Conservation (phyloP, 2,113 vertebrate genomes). For the Ctenodactylus gundi region DNA sequence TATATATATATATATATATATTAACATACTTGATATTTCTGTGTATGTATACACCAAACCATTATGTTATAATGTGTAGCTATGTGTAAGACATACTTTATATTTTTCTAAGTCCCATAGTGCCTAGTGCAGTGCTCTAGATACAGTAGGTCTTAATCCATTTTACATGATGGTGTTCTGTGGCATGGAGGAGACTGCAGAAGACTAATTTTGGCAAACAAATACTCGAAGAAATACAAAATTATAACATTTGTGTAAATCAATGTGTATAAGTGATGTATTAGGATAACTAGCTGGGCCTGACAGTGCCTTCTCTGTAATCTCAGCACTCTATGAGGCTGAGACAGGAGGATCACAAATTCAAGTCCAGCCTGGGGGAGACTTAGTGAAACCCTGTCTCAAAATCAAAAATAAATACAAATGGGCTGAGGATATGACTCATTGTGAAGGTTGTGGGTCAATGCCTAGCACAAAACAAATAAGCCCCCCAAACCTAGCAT, state of each 20-base stretch:
- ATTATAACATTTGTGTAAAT: slow-evolving; percentile 15
- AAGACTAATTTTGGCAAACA: slow-evolving; percentile 1
- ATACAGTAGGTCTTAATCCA: background rate
- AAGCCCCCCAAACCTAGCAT: too few species aligned
- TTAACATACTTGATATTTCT: background rate
- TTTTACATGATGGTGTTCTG: background rate
- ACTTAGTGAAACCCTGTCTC: too few species aligned
- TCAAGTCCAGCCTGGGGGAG: too few species aligned
- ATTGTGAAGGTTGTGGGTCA: too few species aligned
- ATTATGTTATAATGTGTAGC: too few species aligned
- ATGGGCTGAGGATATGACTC: too few species aligned
- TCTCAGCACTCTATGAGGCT: too few species aligned
- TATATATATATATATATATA: background rate
- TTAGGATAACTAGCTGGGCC: background rate
- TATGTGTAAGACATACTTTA: background rate
- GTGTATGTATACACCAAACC: background rate
- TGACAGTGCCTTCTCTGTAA: too few species aligned
- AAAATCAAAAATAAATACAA: too few species aligned
- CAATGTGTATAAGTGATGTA: background rate
- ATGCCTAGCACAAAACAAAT: too few species aligned
- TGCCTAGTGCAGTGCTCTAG: background rate
- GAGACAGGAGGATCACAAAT: too few species aligned
- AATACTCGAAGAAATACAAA: slow-evolving; percentile 38
- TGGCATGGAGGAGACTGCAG: background rate
- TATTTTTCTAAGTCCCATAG: background rate